Conservation (phyloP, 1,140 invertebrate species). For the Drosophila melanogaster region Release_6_plus_ISO1_MT NT_033779.5:16592501-16593000, state of each 20-base stretch:
- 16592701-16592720: too few relatives aligned
- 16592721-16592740: neutral
- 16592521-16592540: slow-evolving; percentile 39
- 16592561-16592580: slow-evolving; percentile 49
- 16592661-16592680: neutral
- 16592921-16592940: too few relatives aligned
- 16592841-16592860: too few relatives aligned
- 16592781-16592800: too few relatives aligned
- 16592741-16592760: too few relatives aligned
- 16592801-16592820: too few relatives aligned
- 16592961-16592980: neutral
- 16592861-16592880: too few relatives aligned
- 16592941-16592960: neutral
- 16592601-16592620: slow-evolving; percentile 24
- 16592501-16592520: slow-evolving; percentile 47
- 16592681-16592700: neutral
- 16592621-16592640: slow-evolving; percentile 46
- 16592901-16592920: too few relatives aligned
- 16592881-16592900: too few relatives aligned
- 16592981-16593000: neutral
- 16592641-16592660: slow-evolving; percentile 2
- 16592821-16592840: too few relatives aligned
- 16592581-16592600: slow-evolving; percentile 30
- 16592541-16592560: slow-evolving; percentile 33
- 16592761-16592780: neutral